A percentile compares a stretch with the other conserved stretches of the same genome.
phyloP scores from a whole-genome alignment of 2,797 vertebrate species.

The Babyrousa celebensis region DNA sequence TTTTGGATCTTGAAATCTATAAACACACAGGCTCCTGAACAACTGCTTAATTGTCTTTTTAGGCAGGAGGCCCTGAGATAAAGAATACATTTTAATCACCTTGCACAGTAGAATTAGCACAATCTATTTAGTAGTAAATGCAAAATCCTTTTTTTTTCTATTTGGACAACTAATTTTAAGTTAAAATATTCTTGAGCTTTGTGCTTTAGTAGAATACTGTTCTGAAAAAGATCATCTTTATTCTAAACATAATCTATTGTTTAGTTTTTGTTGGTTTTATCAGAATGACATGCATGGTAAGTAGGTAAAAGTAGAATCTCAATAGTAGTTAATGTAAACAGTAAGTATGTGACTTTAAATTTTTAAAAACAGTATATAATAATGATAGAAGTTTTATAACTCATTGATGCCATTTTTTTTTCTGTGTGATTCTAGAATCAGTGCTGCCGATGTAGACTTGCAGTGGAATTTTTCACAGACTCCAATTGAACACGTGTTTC shows the following conservation, averaged over 20 bases:
- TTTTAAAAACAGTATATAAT: background rate
- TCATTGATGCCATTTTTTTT: slow-evolving; percentile 32
- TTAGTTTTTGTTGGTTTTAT: slow-evolving; percentile 48
- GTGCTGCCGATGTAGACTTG: slow-evolving; percentile 97
- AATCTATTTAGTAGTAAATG: slow-evolving; percentile 65
- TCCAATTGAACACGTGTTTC: slow-evolving; percentile 98
- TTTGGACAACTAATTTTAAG: slow-evolving; percentile 66
- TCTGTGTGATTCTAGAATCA: slow-evolving; percentile 94
- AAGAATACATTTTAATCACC: slow-evolving; percentile 3
- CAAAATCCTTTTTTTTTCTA: slow-evolving; percentile 44
- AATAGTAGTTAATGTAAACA: slow-evolving; percentile 28
- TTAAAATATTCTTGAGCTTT: slow-evolving; percentile 59
- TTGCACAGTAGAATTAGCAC: slow-evolving; percentile 45
- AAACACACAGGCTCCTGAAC: background rate
- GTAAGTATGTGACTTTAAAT: background rate
- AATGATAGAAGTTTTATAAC: background rate
- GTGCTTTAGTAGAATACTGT: background rate
- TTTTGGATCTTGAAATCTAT: slow-evolving; percentile 51
- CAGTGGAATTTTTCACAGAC: slow-evolving; percentile 98
- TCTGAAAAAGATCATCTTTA: slow-evolving; percentile 44
- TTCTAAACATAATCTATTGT: background rate
- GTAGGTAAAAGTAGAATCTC: slow-evolving; percentile 18
- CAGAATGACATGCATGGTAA: background rate
- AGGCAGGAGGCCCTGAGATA: background rate
- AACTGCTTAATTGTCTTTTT: slow-evolving; percentile 25